Conservation (phyloP, 2,888 invertebrate species). For the Euphydryas editha region DNA sequence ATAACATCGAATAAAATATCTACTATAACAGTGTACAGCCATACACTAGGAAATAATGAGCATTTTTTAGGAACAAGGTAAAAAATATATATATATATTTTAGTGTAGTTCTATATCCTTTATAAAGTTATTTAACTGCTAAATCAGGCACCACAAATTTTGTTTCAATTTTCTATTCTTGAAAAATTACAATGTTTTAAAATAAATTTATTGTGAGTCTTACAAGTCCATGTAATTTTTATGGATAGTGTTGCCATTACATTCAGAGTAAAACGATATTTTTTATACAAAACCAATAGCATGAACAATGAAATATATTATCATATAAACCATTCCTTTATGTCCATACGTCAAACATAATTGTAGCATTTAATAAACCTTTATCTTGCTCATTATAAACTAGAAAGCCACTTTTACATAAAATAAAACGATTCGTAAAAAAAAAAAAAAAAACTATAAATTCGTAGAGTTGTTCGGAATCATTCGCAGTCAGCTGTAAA, state of each 20-base stretch:
- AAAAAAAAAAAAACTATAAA: slow-evolving; percentile 6
- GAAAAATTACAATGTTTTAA: too few relatives aligned
- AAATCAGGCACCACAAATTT: too few relatives aligned
- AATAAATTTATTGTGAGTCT: too few relatives aligned
- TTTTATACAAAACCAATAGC: not conserved
- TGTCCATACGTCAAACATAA: not conserved
- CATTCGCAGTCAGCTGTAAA: slow-evolving; percentile 21
- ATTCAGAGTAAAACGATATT: not conserved
- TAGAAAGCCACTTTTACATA: slow-evolving; percentile 30
- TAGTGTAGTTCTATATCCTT: not conserved
- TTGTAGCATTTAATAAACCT: not conserved
- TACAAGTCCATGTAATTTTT: too few relatives aligned
- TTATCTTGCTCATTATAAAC: slow-evolving; percentile 29
- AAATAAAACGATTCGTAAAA: slow-evolving; percentile 9
- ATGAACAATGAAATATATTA: not conserved
- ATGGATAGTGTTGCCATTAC: not conserved
- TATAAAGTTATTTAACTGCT: too few relatives aligned
- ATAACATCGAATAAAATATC: slow-evolving; percentile 11
- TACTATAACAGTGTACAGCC: slow-evolving; percentile 16
- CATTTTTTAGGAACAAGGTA: slow-evolving; percentile 3
- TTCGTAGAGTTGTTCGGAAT: slow-evolving; percentile 32
- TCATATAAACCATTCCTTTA: too few relatives aligned
- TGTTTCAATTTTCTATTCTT: too few relatives aligned
- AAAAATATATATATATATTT: not conserved
- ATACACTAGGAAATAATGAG: slow-evolving; percentile 29